These are phyloP conservation scores for Harpalus rubripes DNA, from an alignment of 2,888 invertebrate genomes.

Conservation along the genomic window DNA sequence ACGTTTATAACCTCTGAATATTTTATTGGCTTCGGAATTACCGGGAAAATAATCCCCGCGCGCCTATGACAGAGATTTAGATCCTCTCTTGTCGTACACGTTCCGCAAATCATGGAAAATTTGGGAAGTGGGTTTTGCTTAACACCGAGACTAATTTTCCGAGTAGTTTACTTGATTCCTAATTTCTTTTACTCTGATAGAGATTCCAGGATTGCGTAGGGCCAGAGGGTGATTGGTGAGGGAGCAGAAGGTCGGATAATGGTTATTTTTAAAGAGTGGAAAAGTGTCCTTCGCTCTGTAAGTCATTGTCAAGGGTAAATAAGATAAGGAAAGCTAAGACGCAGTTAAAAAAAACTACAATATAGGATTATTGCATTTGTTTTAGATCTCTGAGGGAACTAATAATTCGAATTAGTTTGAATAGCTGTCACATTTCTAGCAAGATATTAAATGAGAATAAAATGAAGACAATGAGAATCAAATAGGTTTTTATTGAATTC, in stretches of 20 bases:
- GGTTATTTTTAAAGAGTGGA: conserved; percentile 22
- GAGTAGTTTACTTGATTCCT: conserved; percentile 54
- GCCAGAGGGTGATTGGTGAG: neutral
- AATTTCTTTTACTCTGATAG: conserved; percentile 33
- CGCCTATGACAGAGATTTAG: conserved; percentile 36
- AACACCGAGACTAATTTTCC: conserved; percentile 55
- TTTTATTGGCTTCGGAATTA: conserved; percentile 39
- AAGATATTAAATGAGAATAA: no score
- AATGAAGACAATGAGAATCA: no score
- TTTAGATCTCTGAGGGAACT: no score
- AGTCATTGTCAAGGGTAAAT: conserved; percentile 36
- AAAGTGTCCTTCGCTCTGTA: conserved; percentile 25
- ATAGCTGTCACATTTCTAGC: no score
- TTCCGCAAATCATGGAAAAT: conserved; percentile 59
- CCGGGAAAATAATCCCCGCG: conserved; percentile 31
- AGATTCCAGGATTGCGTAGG: conserved; percentile 13
- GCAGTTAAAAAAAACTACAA: no score
- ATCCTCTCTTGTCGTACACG: conserved; percentile 25
- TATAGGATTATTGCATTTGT: no score
- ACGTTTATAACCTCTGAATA: conserved; percentile 46
- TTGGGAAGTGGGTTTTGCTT: conserved; percentile 34
- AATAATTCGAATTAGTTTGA: no score
- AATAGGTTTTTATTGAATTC: no score
- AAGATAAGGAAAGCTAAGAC: conserved; percentile 2
- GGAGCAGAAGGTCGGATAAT: neutral